phyloP scores from a whole-genome alignment of 53 echinoderm and acorn worm genomes.

The Antedon mediterranea region DNA sequence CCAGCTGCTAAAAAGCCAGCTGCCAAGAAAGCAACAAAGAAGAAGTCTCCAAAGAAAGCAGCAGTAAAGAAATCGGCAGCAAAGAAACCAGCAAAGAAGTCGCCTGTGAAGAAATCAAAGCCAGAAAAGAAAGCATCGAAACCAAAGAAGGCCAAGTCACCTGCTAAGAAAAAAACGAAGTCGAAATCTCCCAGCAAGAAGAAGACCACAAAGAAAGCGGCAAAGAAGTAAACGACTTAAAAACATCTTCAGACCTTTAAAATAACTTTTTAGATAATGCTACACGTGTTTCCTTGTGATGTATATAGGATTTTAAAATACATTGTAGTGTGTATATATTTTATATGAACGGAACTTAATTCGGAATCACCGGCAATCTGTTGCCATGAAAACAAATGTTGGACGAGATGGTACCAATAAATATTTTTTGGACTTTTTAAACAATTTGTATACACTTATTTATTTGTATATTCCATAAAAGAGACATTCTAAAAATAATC shows the following conservation, averaged over 20 bases:
- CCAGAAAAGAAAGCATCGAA: neutral
- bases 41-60: slow-evolving; percentile 1
- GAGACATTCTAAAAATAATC: no score
- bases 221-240: neutral
- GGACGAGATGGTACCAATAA: no score
- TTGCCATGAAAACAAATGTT: neutral
- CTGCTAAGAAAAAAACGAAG: neutral
- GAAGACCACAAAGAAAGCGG: neutral
- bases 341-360: neutral
- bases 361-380: neutral
- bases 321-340: neutral
- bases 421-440: neutral
- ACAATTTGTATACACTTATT: neutral
- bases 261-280: neutral
- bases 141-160: neutral
- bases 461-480: neutral
- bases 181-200: neutral
- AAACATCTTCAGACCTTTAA: neutral
- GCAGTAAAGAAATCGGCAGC: neutral
- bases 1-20: slow-evolving; percentile 7
- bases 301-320: neutral
- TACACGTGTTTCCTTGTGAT: neutral
- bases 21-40: slow-evolving; percentile 8
- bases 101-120: neutral
- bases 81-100: slow-evolving; percentile 2